Percentiles rank a stretch among this genome's conserved stretches.
phyloP scores from a whole-genome alignment of 2,113 vertebrate species.

The Chrysochloris asiatica region DNA sequence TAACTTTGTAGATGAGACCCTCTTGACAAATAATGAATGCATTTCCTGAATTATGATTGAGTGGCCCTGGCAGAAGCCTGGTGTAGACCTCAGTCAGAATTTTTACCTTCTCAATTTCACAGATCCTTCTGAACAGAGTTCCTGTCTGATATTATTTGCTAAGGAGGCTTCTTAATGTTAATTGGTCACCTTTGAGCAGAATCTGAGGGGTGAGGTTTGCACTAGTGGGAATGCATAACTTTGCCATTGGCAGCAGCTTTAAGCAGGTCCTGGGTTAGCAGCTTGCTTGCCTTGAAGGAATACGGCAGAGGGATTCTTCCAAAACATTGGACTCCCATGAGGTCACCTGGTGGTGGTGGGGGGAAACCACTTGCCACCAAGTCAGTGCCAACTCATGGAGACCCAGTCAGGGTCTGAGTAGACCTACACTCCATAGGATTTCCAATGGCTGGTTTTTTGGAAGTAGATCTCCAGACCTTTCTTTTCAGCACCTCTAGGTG shows the following conservation, averaged over 20 bases:
- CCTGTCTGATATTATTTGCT: neutral
- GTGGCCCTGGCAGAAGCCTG: neutral
- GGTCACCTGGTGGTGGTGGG: neutral
- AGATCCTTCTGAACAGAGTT: neutral
- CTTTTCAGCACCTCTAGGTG: neutral
- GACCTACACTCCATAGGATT: neutral
- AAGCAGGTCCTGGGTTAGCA: neutral
- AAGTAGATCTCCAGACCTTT: neutral
- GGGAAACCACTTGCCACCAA: neutral
- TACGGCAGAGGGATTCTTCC: neutral
- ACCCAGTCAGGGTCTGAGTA: neutral
- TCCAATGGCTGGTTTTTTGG: neutral
- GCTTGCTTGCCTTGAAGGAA: neutral
- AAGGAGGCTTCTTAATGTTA: neutral
- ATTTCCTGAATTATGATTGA: neutral
- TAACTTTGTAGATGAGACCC: neutral
- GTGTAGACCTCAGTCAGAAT: neutral
- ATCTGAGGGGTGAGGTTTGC: accelerated
- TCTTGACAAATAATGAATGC: neutral
- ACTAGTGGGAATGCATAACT: no score
- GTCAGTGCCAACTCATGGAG: neutral
- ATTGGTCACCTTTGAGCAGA: neutral
- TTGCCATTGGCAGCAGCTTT: neutral
- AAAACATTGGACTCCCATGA: neutral
- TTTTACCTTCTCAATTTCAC: constrained; percentile 14